Conservation (phyloP, 2,113 vertebrate species). For the Chiloscyllium plagiosum region DNA sequence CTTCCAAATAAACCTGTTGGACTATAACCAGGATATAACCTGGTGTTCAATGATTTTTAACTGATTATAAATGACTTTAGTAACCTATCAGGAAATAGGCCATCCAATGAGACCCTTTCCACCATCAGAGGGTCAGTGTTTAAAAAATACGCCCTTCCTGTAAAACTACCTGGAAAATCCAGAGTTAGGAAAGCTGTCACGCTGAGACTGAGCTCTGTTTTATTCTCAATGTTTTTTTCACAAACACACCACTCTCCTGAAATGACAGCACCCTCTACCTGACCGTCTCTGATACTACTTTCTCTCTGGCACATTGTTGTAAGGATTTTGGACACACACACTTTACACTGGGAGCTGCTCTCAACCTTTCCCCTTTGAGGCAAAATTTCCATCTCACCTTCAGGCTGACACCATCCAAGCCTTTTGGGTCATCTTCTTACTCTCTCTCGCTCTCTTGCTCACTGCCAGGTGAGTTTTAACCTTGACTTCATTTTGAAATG, state of each 20-base stretch:
- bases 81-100: not conserved
- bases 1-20: not conserved
- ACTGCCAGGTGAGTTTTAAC: not conserved
- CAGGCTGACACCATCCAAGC: not conserved
- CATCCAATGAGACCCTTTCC: not conserved
- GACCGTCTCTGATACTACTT: not conserved
- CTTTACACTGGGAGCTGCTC: not conserved
- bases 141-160: not conserved
- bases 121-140: not conserved
- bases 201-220: too few species aligned
- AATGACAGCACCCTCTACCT: not conserved
- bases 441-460: not conserved
- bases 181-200: not conserved
- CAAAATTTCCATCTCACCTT: not conserved
- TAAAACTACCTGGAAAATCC: not conserved
- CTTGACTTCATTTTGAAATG: not conserved
- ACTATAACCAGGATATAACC: too few species aligned
- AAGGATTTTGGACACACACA: not conserved
- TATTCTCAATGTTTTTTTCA: not conserved
- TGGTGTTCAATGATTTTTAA: too few species aligned
- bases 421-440: too few species aligned
- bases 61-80: not conserved
- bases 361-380: not conserved
- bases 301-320: not conserved
- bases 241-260: not conserved